Base-by-base conservation (phyloP, 2,888 invertebrate genomes). In the Drosophila ezoana region DNA sequence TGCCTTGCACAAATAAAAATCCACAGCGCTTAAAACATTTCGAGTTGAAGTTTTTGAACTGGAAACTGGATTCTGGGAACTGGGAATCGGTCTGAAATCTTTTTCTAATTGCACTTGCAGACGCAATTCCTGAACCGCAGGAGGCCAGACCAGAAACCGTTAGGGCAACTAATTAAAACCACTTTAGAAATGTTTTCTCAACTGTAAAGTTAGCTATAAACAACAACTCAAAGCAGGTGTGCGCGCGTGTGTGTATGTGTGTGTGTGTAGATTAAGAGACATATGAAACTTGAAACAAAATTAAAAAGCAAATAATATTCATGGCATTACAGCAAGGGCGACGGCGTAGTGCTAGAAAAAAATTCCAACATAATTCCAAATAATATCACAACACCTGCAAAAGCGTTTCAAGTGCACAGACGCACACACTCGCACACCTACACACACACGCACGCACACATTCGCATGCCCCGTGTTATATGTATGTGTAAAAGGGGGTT, bases 181-280 rank as follows among this genome's bases (percentile, higher is more conserved):
- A 89, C 84, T 85, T 85, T 76, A 73, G 81, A 66, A 89, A 77
- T 86, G 88, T 76, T 79, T 79, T 78, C 86, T 86, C 87, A 88
- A 89, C 87, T 88, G 87, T 89, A 88, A 88, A 88, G 90, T 88
- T 88, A 75, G 87, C 87, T 86, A 85, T 87, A 88, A 86, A 86
- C 84, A 80, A 82, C 85, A 45, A 60, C 43, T 61, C 61, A 70
- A 63, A 59, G 69, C 62, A 28, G 49, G 13, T 28, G 44, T 33
- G 35, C 28, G 64, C 43, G 44, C 10, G 59, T 14, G 20, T 18
- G 48, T 18, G 43, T 28, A 9, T 35, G 43, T 18, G 47, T 37
- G 47, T 49, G 54, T 45, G 47, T 45, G 54, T 33, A 47, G 61
- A 67, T 74, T 59, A 71, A 81, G 85, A 88, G 76, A 87, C 82